phyloP scores from a whole-genome alignment of 2,888 invertebrate genomes.

The Aphodius granarius region DNA sequence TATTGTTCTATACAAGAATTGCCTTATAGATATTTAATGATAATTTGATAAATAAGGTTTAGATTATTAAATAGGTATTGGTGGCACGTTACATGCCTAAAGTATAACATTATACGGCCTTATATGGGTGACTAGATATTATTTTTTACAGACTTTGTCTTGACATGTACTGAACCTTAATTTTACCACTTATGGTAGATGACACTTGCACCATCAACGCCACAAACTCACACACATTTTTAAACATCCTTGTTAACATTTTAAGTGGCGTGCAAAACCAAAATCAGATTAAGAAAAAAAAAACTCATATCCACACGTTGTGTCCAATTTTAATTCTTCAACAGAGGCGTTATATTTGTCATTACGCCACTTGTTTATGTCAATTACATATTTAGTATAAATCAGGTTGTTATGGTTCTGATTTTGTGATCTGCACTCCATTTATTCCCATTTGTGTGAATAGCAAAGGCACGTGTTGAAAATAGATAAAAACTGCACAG shows the following conservation, averaged over 20 bases:
- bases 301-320: background rate
- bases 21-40: constrained; percentile 28
- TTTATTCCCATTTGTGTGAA: background rate
- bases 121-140: background rate
- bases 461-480: too few species aligned
- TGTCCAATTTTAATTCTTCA: background rate
- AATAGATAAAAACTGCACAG: background rate
- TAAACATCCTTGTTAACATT: background rate
- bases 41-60: constrained; percentile 21
- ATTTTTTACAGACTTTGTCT: background rate
- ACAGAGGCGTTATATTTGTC: too few species aligned
- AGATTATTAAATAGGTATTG: background rate
- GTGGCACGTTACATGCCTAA: background rate
- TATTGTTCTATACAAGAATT: constrained; percentile 23
- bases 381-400: background rate
- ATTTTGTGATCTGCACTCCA: background rate
- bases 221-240: background rate
- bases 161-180: background rate
- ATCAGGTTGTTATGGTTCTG: background rate
- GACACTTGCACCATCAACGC: background rate
- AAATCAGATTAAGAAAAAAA: background rate
- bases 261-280: background rate
- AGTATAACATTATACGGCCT: background rate
- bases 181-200: background rate
- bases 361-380: too few species aligned